These are phyloP conservation scores for Eupithecia abbreviata DNA, from an alignment of 2,888 invertebrate species.

Conservation along the genomic window DNA sequence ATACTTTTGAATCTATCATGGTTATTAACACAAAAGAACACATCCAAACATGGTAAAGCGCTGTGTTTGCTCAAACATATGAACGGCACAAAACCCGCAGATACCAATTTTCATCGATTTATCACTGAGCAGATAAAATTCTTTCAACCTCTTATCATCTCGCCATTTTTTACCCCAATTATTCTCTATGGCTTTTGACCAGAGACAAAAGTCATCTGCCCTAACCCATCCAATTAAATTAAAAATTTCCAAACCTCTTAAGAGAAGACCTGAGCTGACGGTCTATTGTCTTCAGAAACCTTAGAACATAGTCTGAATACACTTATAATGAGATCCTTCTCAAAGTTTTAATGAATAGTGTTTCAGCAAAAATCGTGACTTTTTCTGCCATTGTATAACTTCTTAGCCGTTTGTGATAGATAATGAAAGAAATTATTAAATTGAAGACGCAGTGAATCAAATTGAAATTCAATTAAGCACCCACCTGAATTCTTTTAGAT, in stretches of 20 bases:
- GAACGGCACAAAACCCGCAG: neutral
- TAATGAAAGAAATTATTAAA: slow-evolving; percentile 14
- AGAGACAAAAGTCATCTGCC: slow-evolving; percentile 17
- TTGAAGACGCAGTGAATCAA: neutral
- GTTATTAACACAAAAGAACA: too few species aligned
- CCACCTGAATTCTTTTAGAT: neutral
- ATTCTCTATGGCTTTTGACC: slow-evolving; percentile 18
- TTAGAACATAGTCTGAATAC: slow-evolving; percentile 39
- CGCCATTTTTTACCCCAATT: neutral
- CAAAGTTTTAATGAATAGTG: slow-evolving; percentile 58
- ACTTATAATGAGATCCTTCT: slow-evolving; percentile 45
- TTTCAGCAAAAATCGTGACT: slow-evolving; percentile 43
- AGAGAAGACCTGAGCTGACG: slow-evolving; percentile 25
- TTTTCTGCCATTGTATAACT: slow-evolving; percentile 39
- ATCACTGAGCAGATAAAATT: neutral
- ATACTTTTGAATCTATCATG: too few species aligned
- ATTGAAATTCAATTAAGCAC: neutral
- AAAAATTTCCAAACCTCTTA: slow-evolving; percentile 36
- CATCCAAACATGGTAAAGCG: too few species aligned
- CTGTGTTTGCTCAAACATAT: neutral
- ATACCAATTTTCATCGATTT: neutral
- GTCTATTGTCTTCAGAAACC: slow-evolving; percentile 34
- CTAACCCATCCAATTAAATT: slow-evolving; percentile 30
- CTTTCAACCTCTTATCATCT: neutral
- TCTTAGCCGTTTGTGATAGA: slow-evolving; percentile 11